Percentiles rank a stretch among this genome's conserved stretches.
Evolutionary conservation across 1,140 invertebrate species (phyloP).

Genomic region (Diorhabda carinulata): DNA sequence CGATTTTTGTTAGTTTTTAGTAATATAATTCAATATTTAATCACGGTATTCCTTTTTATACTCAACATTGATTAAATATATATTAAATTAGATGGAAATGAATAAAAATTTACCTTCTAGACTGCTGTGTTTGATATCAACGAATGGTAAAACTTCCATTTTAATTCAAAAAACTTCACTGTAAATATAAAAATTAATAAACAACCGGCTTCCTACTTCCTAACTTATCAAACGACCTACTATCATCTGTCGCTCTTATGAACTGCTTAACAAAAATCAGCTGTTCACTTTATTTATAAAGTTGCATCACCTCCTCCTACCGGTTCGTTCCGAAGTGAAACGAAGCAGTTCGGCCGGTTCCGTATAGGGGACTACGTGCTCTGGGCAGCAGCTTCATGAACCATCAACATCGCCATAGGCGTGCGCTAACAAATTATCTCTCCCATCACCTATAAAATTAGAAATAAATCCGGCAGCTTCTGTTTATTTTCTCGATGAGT

Average conservation of each 20-base stretch:
- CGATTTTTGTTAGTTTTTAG: too few relatives aligned
- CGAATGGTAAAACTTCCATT: not conserved
- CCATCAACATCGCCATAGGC: not conserved
- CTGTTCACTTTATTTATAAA: conserved; percentile 1
- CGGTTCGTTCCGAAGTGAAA: not conserved
- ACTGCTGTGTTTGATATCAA: not conserved
- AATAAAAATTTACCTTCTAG: not conserved
- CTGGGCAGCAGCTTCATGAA: not conserved
- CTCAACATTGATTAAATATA: too few relatives aligned
- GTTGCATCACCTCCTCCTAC: not conserved
- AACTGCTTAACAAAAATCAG: conserved; percentile 2
- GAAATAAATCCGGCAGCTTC: not conserved
- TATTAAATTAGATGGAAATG: too few relatives aligned
- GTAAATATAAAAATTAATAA: not conserved
- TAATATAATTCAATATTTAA: too few relatives aligned
- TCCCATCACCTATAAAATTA: not conserved
- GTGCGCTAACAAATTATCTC: not conserved
- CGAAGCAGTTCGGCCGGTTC: not conserved
- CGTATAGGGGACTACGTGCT: not conserved
- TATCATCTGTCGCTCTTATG: not conserved
- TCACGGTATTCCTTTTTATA: too few relatives aligned
- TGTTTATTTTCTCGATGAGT: not conserved
- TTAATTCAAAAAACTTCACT: not conserved
- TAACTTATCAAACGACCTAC: not conserved
- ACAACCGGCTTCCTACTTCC: not conserved